phyloP scores from a whole-genome alignment of 2,113 vertebrate species.

The Alosa alosa region DNA sequence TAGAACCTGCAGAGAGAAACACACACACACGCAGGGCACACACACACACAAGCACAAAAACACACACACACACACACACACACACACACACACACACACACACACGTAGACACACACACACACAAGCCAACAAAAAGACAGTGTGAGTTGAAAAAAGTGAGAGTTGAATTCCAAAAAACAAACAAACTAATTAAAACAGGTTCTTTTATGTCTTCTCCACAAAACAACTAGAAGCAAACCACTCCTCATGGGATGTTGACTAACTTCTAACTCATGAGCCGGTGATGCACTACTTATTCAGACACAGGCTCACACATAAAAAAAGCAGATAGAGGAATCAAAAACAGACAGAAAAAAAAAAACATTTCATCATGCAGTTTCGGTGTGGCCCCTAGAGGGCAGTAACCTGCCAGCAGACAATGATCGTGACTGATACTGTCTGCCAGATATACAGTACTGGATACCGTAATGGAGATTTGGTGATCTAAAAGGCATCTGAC shows the following conservation, averaged over 20 bases:
- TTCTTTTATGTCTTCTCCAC: neutral
- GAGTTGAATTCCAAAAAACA: neutral
- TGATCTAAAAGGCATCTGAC: neutral
- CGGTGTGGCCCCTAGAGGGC: neutral
- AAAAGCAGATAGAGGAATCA: neutral
- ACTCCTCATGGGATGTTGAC: neutral
- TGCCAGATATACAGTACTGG: neutral
- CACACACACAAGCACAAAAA: too few species aligned
- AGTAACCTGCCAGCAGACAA: neutral
- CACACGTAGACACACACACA: neutral
- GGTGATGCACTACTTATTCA: neutral
- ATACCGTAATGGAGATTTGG: neutral
- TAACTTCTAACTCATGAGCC: neutral
- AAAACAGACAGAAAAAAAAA: neutral
- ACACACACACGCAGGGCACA: slow-evolving; percentile 22
- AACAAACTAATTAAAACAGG: neutral
- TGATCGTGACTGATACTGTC: neutral
- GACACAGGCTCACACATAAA: neutral
- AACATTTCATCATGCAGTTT: neutral
- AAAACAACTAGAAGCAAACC: neutral
- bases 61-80: neutral
- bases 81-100: neutral
- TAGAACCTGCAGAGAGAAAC: slow-evolving; percentile 73
- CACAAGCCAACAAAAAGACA: neutral
- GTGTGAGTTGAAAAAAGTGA: neutral